Conservation (phyloP, 2,113 vertebrate species). For the Eonycteris spelaea region DNA sequence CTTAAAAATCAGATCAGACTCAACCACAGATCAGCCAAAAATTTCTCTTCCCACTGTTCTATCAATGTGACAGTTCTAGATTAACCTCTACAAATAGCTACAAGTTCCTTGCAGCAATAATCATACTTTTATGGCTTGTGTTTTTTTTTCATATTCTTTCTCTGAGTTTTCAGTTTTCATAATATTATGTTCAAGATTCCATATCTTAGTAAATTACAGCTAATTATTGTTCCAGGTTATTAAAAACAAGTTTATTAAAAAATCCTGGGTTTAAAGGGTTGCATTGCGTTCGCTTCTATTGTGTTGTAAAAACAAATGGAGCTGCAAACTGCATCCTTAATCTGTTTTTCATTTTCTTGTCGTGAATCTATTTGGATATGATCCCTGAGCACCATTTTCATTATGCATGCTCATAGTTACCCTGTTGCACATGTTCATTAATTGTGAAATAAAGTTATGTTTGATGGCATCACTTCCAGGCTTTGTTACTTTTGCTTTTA, state of each 20-base stretch:
- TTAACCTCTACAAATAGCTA: not conserved
- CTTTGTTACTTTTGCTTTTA: not conserved
- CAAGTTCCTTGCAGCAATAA: not conserved
- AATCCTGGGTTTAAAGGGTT: not conserved
- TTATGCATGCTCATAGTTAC: accelerated
- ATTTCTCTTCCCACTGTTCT: not conserved
- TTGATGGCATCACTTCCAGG: not conserved
- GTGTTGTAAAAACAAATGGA: not conserved
- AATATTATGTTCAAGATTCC: not conserved
- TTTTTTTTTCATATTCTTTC: not conserved
- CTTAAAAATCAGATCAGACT: not conserved
- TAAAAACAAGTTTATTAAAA: conserved; percentile 6
- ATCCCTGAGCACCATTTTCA: not conserved
- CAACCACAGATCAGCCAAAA: not conserved
- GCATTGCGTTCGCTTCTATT: not conserved
- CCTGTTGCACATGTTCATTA: not conserved
- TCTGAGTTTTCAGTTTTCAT: not conserved
- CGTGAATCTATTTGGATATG: not conserved
- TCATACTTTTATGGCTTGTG: not conserved
- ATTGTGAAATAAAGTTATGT: not conserved
- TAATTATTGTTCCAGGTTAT: not conserved
- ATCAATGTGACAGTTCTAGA: not conserved
- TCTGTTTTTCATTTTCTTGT: not conserved
- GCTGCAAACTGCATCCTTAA: not conserved
- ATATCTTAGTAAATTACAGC: not conserved